Evolutionary conservation across 2,797 vertebrate species (phyloP).

Genomic region (Neosilurus hyrtlii): DNA sequence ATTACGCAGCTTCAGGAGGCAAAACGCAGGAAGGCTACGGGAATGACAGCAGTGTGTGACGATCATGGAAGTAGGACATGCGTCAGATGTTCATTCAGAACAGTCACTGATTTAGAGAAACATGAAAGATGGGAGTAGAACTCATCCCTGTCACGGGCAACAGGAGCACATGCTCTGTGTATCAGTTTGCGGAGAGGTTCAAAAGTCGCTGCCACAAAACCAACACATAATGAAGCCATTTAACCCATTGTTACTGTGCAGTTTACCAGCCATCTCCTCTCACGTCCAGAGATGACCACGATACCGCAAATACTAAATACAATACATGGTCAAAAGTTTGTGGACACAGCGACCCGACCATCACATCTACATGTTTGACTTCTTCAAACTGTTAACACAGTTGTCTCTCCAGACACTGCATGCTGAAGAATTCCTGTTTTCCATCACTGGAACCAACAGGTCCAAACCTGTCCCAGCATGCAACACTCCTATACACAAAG

Average conservation of each 20-base stretch:
- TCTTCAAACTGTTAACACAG: too few species aligned
- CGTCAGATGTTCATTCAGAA: constrained; percentile 17
- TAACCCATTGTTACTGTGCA: not conserved
- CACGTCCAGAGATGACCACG: not conserved
- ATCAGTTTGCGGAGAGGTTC: not conserved
- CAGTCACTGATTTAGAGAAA: not conserved
- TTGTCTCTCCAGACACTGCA: too few species aligned
- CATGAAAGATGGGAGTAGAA: too few species aligned
- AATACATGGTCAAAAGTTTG: too few species aligned
- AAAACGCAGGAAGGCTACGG: not conserved
- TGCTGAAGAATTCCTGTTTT: too few species aligned
- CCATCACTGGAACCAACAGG: too few species aligned
- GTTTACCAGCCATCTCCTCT: not conserved
- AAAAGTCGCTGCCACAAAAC: too few species aligned
- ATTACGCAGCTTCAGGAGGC: not conserved
- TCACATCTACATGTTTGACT: too few species aligned
- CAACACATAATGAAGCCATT: not conserved
- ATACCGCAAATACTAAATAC: not conserved
- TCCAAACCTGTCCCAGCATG: too few species aligned
- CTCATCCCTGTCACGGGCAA: not conserved
- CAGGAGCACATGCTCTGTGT: not conserved
- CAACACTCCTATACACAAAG: too few species aligned
- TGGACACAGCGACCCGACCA: too few species aligned
- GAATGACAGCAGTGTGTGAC: constrained; percentile 30
- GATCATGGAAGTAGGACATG: not conserved